Percentiles rank a stretch among this genome's conserved stretches.
Conservation (phyloP, 2,888 invertebrate genomes). For the Theretra japonica region DNA sequence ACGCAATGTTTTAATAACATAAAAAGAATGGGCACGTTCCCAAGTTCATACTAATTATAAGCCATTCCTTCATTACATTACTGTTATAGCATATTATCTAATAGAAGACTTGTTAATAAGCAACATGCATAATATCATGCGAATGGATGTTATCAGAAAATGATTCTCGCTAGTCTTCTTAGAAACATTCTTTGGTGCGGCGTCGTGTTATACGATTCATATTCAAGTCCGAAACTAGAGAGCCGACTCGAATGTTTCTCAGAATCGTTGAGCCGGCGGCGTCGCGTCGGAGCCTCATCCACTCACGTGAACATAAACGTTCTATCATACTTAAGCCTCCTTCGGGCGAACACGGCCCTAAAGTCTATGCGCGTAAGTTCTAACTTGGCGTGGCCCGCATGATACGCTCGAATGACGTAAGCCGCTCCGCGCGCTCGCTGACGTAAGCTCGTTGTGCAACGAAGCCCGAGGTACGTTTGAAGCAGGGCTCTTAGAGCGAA, state of each 20-base stretch:
- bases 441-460: slow-evolving; percentile 85
- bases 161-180: slow-evolving; percentile 44
- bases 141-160: slow-evolving; percentile 39
- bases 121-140: background rate
- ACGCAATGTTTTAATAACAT: background rate
- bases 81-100: background rate
- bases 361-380: slow-evolving; percentile 60
- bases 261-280: slow-evolving; percentile 82
- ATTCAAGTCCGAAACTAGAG: slow-evolving; percentile 81
- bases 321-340: slow-evolving; percentile 72
- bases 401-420: slow-evolving; percentile 81
- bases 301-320: slow-evolving; percentile 83
- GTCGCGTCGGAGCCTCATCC: slow-evolving; percentile 82
- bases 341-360: slow-evolving; percentile 60
- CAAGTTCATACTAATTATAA: background rate
- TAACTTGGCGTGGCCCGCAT: slow-evolving; percentile 63
- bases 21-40: background rate
- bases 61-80: background rate
- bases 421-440: slow-evolving; percentile 80
- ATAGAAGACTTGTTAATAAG: slow-evolving; percentile 1
- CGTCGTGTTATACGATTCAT: slow-evolving; percentile 71
- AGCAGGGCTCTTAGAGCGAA: slow-evolving; percentile 78
- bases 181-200: slow-evolving; percentile 59
- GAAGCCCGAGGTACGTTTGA: slow-evolving; percentile 79
- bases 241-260: slow-evolving; percentile 77